Conservation (phyloP, 2,797 vertebrate species). For the Scolopax bukidnonensis region DNA sequence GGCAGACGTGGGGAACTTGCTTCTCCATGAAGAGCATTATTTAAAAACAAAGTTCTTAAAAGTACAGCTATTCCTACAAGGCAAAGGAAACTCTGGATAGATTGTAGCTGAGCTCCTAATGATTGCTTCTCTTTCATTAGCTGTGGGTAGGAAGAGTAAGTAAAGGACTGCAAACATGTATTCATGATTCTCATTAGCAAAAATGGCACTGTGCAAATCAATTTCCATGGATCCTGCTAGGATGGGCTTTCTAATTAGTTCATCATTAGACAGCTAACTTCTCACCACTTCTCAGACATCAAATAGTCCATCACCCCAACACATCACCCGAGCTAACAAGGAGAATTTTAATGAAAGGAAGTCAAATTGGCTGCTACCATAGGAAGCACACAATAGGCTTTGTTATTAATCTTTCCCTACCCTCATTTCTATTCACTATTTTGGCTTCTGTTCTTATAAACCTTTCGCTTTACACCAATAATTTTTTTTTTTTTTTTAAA, state of each 20-base stretch:
- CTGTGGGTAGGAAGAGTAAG: constrained; percentile 48
- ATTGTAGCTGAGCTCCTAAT: neutral
- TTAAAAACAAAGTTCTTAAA: constrained; percentile 28
- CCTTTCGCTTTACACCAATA: constrained; percentile 43
- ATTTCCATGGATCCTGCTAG: constrained; percentile 73
- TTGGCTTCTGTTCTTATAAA: constrained; percentile 33
- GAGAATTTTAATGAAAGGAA: constrained; percentile 73
- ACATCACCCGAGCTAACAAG: constrained; percentile 53
- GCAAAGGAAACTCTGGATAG: neutral
- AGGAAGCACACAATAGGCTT: constrained; percentile 55
- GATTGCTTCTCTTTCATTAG: constrained; percentile 47
- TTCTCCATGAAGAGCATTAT: neutral
- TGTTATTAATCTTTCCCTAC: constrained; percentile 37
- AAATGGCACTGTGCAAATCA: constrained; percentile 71
- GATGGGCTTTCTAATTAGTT: constrained; percentile 72
- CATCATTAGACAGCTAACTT: constrained; percentile 68
- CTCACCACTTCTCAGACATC: constrained; percentile 56
- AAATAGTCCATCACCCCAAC: constrained; percentile 42
- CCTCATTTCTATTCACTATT: neutral
- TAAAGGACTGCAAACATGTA: constrained; percentile 43
- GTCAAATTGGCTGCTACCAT: constrained; percentile 32
- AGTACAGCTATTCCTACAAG: neutral
- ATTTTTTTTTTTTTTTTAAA: neutral
- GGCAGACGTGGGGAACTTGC: neutral
- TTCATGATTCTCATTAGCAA: constrained; percentile 67